These are phyloP conservation scores for Capromys pilorides DNA, from an alignment of 2,797 vertebrate species.

Conservation along the genomic window DNA sequence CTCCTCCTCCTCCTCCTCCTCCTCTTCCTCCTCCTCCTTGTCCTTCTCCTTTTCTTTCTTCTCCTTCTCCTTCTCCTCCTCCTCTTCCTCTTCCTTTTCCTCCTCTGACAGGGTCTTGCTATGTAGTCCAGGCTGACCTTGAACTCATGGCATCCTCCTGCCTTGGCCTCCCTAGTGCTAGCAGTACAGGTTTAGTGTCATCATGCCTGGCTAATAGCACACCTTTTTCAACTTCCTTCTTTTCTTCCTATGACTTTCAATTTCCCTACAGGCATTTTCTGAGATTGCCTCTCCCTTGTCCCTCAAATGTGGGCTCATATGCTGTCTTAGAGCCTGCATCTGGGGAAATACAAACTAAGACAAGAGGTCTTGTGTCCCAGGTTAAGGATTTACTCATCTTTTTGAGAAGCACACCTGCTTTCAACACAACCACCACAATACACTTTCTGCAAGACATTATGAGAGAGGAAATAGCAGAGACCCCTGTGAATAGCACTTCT, in stretches of 20 bases:
- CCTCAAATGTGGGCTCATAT: not conserved
- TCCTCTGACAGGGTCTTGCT: not conserved
- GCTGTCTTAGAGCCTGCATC: slow-evolving; percentile 7
- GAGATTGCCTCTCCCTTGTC: not conserved
- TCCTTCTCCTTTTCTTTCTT: too few relatives aligned
- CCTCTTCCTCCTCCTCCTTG: not conserved
- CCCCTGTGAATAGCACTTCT: not conserved
- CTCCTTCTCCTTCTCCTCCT: too few relatives aligned
- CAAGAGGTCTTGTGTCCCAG: not conserved
- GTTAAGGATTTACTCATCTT: slow-evolving; percentile 48
- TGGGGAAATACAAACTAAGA: slow-evolving; percentile 30
- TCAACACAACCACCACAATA: slow-evolving; percentile 9
- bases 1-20: not conserved
- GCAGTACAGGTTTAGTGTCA: not conserved
- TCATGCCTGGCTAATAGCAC: not conserved
- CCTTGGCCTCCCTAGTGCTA: not conserved
- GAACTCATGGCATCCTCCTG: not conserved
- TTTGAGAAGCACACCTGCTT: slow-evolving; percentile 36
- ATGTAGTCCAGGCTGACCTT: not conserved
- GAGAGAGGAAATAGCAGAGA: slow-evolving; percentile 17
- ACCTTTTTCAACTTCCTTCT: not conserved
- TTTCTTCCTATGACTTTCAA: slow-evolving; percentile 17
- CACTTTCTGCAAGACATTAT: not conserved
- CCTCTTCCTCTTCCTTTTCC: not conserved
- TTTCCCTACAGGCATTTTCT: not conserved